A percentile compares a stretch with the other conserved stretches of the same genome.
phyloP scores from a whole-genome alignment of 1,140 invertebrate genomes.

The Diprion similis region DNA sequence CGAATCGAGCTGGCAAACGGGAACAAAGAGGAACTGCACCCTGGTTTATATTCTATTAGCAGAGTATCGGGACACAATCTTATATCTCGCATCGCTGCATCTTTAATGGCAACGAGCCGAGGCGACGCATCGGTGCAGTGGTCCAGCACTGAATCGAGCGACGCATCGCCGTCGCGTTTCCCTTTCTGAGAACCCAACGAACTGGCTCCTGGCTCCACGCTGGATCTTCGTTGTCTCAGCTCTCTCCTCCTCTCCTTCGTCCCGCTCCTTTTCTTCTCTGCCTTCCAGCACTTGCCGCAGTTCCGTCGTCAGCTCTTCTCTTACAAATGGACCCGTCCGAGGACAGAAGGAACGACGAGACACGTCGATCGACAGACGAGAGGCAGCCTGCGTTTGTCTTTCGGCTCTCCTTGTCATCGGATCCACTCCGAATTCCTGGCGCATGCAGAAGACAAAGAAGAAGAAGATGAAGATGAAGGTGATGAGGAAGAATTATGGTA shows the following conservation, averaged over 20 bases:
- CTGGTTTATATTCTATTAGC: conserved; percentile 5
- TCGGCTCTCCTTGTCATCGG: conserved; percentile 4
- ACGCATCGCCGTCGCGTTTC: not conserved
- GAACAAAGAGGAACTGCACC: not conserved
- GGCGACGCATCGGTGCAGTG: not conserved
- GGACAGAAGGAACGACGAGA: not conserved
- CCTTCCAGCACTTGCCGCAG: no score
- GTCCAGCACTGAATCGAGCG: not conserved
- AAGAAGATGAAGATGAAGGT: no score
- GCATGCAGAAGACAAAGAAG: no score
- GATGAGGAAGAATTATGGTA: no score
- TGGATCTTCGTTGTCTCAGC: no score
- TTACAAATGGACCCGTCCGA: not conserved
- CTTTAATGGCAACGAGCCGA: not conserved
- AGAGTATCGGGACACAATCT: conserved; percentile 1
- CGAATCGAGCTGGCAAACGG: not conserved
- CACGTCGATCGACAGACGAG: not conserved
- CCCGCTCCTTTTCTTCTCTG: no score
- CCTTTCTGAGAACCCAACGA: not conserved
- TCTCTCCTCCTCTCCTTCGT: no score
- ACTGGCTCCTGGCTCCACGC: not conserved
- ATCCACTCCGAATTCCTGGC: not conserved
- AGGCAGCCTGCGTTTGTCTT: not conserved
- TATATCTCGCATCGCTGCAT: not conserved
- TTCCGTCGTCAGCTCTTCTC: not conserved